Base-by-base conservation (phyloP, 2,888 invertebrate species). In the Tetrapedia diversipes region DNA sequence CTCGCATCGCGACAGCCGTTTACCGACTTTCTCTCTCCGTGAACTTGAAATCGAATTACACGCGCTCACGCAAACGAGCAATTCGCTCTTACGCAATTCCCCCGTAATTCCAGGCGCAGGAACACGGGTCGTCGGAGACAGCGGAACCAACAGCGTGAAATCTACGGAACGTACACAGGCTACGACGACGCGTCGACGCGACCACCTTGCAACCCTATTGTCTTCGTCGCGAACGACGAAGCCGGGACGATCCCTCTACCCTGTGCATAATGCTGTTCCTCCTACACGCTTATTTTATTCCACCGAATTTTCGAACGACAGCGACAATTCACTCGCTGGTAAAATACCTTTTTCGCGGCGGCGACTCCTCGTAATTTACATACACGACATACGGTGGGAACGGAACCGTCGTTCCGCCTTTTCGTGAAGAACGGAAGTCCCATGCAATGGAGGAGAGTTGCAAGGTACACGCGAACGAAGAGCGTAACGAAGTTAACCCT, bases 41-140 rank as follows among this genome's bases (percentile, higher is more conserved):
- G 86, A 86, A 86, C 86, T 86, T 86, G 86, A 84, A 84, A 85
- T 82, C 81, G 83, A 86, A 84, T 83, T 81, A 84, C 67, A 71
- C 73, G 72, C 68, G 76, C 75, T 80, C 82, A 83, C 86, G 80
- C 80, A 77, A 77, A 65, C 79, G 59, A 77, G 71, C 76, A 49
- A 64, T 74, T 60, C 66, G 29, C 72, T 68, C 56, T 86, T 86
- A 85, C 72, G 81, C 80, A 85, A 84, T 71, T 74, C 66, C 47
- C n/a, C 63, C 51, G 70, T 49, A 66, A 81, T 76, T 61, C 73
- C 61, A 56, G 34, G 49, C 66, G 54, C 70, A 54, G 43, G 43
- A 47, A 57, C 49, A 61, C 27, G 41, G 61, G 65, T 14, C 47
- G 45, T 14, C 27, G 24, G 16, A 45, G 32, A 53, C 27, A 39